phyloP scores from a whole-genome alignment of 1,140 invertebrate species.

The Drosophila parvula region DNA sequence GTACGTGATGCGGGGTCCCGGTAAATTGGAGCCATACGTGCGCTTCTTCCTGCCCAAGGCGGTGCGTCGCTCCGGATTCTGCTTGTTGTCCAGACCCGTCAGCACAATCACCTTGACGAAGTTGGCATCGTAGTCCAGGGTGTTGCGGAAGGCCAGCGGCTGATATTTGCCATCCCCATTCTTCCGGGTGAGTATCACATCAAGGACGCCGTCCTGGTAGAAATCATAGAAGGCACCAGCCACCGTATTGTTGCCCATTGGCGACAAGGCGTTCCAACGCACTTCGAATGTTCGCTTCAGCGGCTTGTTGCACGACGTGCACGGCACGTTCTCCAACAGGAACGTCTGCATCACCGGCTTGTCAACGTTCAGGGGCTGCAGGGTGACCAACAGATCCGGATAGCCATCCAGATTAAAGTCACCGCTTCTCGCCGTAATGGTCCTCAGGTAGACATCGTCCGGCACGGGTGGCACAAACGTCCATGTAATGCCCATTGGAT shows the following conservation, averaged over 20 bases:
- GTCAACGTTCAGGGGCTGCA: slow-evolving; percentile 86
- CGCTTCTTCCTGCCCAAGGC: slow-evolving; percentile 89
- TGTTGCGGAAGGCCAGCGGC: slow-evolving; percentile 92
- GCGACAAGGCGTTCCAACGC: slow-evolving; percentile 89
- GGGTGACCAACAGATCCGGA: slow-evolving; percentile 94
- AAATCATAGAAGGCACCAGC: slow-evolving; percentile 97
- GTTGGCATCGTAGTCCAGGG: slow-evolving; percentile 95
- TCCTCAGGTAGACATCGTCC: slow-evolving; percentile 87
- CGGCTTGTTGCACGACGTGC: slow-evolving; percentile 79
- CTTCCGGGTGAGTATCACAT: slow-evolving; percentile 91
- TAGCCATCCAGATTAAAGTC: slow-evolving; percentile 99
- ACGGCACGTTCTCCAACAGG: slow-evolving; percentile 91
- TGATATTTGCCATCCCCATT: slow-evolving; percentile 84
- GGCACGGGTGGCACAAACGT: slow-evolving; percentile 87
- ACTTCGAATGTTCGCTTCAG: slow-evolving; percentile 91
- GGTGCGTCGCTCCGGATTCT: slow-evolving; percentile 88
- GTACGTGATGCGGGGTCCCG: slow-evolving; percentile 94
- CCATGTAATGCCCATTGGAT: slow-evolving; percentile 88
- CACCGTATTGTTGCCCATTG: slow-evolving; percentile 89
- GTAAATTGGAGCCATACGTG: slow-evolving; percentile 94
- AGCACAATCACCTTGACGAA: slow-evolving; percentile 98
- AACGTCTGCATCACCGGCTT: slow-evolving; percentile 86
- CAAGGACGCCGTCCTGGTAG: slow-evolving; percentile 91
- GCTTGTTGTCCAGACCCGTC: slow-evolving; percentile 91
- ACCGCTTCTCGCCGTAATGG: slow-evolving; percentile 93